These are phyloP conservation scores for Syngnathus rostellatus DNA, from an alignment of 2,797 vertebrate species.

Conservation along the genomic window DNA sequence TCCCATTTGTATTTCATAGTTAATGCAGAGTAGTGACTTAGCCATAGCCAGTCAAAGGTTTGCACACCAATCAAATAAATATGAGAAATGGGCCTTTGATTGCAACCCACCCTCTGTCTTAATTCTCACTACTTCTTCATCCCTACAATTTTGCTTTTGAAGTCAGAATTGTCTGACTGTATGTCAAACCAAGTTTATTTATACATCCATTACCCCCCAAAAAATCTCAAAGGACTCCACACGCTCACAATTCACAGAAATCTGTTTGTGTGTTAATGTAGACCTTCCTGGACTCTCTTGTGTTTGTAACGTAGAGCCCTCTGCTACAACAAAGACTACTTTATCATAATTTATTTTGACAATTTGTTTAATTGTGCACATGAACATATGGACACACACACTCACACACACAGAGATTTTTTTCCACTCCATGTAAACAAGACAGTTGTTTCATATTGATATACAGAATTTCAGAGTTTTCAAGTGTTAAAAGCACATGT, in stretches of 20 bases:
- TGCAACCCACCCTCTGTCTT: background rate
- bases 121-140: background rate
- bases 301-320: background rate
- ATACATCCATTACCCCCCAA: background rate
- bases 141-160: background rate
- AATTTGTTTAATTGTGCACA: background rate
- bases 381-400: background rate
- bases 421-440: background rate
- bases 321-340: background rate
- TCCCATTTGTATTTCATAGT: no score
- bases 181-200: background rate
- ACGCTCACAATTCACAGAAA: background rate
- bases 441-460: background rate
- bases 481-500: background rate
- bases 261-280: background rate
- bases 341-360: background rate
- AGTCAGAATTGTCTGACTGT: background rate
- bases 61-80: background rate
- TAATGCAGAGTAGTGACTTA: background rate
- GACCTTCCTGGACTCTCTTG: background rate
- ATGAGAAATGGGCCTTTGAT: background rate
- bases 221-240: background rate
- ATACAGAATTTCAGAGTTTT: background rate
- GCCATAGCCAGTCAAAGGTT: background rate
- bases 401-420: background rate